Percentiles rank a stretch among this genome's conserved stretches.
Evolutionary conservation across 2,113 vertebrate genomes (phyloP).

Genomic region (Melospiza georgiana): DNA sequence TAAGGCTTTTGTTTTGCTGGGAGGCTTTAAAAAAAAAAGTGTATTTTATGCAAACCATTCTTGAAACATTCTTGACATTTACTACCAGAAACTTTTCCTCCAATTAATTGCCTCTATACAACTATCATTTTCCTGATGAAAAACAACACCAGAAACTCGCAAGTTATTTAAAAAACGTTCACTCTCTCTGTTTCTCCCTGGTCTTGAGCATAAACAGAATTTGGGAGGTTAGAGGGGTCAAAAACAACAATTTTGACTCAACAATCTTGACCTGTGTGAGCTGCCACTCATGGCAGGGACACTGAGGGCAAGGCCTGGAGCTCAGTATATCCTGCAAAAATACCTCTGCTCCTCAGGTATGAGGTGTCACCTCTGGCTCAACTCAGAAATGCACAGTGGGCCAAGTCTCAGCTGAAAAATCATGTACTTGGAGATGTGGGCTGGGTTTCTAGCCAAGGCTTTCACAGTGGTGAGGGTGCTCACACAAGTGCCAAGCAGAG

Average conservation of each 20-base stretch:
- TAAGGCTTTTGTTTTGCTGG: slow-evolving; percentile 21
- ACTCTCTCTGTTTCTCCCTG: not conserved
- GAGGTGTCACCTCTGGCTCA: rapidly evolving
- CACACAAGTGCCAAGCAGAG: not conserved
- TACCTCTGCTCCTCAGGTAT: not conserved
- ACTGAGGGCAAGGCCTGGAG: not conserved
- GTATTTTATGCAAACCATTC: not conserved
- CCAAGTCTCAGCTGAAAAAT: not conserved
- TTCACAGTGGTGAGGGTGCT: not conserved
- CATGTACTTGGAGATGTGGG: not conserved
- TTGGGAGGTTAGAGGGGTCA: not conserved
- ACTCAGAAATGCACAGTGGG: not conserved
- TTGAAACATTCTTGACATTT: slow-evolving; percentile 44
- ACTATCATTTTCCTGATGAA: not conserved
- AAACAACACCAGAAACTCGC: not conserved
- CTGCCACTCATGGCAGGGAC: not conserved
- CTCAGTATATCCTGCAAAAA: not conserved
- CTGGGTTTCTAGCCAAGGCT: not conserved
- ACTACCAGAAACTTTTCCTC: slow-evolving; percentile 43
- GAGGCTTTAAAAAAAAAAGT: not conserved
- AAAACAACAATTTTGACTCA: not conserved
- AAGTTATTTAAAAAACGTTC: not conserved
- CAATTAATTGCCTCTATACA: slow-evolving; percentile 10
- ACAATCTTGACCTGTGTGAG: not conserved
- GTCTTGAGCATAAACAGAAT: not conserved